Base-by-base conservation (phyloP, 2,113 vertebrate species). In the Fulmarus glacialis region DNA sequence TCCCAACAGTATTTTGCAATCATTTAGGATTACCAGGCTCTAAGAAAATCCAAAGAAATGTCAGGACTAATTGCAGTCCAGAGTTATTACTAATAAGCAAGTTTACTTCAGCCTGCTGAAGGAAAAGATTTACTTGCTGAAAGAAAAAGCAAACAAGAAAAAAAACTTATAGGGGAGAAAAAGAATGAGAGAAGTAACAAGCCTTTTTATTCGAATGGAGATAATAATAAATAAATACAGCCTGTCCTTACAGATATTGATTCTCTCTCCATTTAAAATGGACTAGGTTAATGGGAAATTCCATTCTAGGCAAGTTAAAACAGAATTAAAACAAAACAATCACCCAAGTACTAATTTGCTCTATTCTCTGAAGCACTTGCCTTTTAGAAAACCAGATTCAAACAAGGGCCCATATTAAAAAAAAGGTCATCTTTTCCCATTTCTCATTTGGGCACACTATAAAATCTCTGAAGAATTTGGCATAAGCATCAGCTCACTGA, bases 171-270 rank as follows among this genome's bases (percentile, higher is more conserved):
- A 19, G 6, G 6, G 8, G 4, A 1, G 24, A 34, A 80, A 63
- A 63, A 21, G 8, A 91, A 50, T 40, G 26, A 67, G 20, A 86
- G 38, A 89, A 95, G 24, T n/a, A 58, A 27, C 6, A 87, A 42
- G 9, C 11, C 42, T 60, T 72, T 60, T 78, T 52, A 81, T 74
- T 67, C 87, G 18, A 90, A 82, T 23, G 2, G 30, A 78, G 34
- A 43, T 43, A 74, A 89, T 58, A 90, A 87, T 74, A 94, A 91
- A 87, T 53, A 96, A 93, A 86, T 74, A 60, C 22, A 89, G 50
- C 7, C 38, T 45, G 36, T 82, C 38, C 50, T 68, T 89, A 60
- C 73, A 75, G 17, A 81, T 64, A 90, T 23, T 9, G 12, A 92
- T 91, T 93, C 68, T 38, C 36, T 81, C 88, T 78, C 36, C 6